Evolutionary conservation across 2,888 invertebrate genomes (phyloP).

Genomic region (Oscheius sp.): DNA sequence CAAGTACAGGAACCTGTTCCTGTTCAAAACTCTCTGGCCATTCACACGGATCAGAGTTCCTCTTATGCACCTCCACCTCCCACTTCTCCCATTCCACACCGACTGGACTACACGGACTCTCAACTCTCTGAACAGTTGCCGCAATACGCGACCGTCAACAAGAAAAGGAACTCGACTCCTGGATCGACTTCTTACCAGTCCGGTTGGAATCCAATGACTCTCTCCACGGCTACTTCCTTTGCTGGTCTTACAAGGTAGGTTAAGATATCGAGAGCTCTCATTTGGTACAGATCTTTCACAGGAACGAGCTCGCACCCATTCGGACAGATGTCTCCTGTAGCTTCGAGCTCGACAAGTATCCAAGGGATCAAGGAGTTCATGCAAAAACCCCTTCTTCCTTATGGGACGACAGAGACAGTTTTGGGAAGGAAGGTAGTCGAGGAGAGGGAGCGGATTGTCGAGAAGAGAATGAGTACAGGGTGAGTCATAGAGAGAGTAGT

Average conservation of each 20-base stretch:
- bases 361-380: conserved; percentile 39
- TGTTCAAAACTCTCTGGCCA: conserved; percentile 1
- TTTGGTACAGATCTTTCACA: conserved; percentile 17
- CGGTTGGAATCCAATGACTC: conserved; percentile 31
- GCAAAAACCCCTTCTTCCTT: conserved; percentile 34
- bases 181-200: neutral
- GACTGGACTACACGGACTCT: conserved; percentile 23
- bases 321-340: conserved; percentile 15
- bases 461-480: conserved; percentile 38
- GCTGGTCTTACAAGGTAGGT: conserved; percentile 32
- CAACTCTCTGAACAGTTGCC: conserved; percentile 2
- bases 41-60: conserved; percentile 15
- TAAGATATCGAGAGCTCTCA: no score
- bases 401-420: conserved; percentile 42
- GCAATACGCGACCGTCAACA: conserved; percentile 21
- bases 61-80: conserved; percentile 61
- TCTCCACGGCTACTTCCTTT: conserved; percentile 32
- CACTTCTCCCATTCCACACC: conserved; percentile 67
- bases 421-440: conserved; percentile 48
- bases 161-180: conserved; percentile 12
- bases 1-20: conserved; percentile 2
- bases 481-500: neutral
- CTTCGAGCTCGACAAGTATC: conserved; percentile 13
- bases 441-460: conserved; percentile 53
- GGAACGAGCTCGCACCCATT: neutral